Evolutionary conservation across 2,113 vertebrate species (phyloP).

Genomic region (Laterallus jamaicensis): DNA sequence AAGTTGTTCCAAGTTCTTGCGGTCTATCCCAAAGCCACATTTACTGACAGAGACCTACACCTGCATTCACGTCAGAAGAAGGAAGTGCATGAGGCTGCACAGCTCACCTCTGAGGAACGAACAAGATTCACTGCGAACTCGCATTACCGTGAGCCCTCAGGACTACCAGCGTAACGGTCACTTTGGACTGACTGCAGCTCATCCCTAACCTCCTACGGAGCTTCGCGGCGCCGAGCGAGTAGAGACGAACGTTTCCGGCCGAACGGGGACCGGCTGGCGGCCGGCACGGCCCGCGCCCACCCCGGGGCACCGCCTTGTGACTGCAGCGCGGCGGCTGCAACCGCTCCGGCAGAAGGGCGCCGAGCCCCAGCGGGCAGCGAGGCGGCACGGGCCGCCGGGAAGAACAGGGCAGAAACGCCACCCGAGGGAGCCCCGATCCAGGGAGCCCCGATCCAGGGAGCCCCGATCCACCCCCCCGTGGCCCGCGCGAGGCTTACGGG

Average conservation of each 20-base stretch:
- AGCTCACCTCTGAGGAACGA: background rate
- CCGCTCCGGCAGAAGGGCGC: background rate
- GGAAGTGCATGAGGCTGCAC: background rate
- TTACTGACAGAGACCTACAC: background rate
- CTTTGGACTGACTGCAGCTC: accelerated
- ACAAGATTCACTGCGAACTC: background rate
- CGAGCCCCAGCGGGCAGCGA: background rate
- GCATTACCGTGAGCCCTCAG: background rate
- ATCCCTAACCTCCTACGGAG: background rate
- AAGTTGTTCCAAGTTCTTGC: background rate
- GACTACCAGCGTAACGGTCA: accelerated
- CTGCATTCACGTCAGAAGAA: background rate
- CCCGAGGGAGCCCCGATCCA: background rate
- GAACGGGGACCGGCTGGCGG: background rate
- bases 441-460: background rate
- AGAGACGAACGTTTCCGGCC: background rate
- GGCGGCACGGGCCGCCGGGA: too few relatives aligned
- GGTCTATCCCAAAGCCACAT: background rate
- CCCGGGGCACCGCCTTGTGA: background rate
- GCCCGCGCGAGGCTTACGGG: background rate
- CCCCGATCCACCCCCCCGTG: too few relatives aligned
- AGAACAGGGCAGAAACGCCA: too few relatives aligned
- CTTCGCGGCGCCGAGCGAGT: background rate
- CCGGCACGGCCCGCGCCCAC: background rate
- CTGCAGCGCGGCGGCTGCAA: background rate